Evolutionary conservation across 2,888 invertebrate genomes (phyloP).

Genomic region (Xiphydria camelus): DNA sequence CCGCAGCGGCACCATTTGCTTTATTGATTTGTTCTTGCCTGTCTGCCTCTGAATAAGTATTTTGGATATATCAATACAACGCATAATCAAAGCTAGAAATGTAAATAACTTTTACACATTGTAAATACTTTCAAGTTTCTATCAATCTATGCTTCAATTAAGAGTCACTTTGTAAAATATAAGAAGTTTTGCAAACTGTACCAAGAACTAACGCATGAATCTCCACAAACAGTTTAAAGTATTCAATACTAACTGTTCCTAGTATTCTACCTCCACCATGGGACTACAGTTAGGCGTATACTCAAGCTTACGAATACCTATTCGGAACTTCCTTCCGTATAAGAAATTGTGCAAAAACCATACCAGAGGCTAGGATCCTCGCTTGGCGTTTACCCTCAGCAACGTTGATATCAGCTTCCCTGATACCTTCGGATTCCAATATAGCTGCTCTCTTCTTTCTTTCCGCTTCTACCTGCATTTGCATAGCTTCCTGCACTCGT

Average conservation of each 20-base stretch:
- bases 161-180: too few species aligned
- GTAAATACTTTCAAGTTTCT: too few species aligned
- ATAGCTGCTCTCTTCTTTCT: conserved; percentile 94
- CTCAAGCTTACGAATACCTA: too few species aligned
- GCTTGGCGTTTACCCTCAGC: conserved; percentile 95
- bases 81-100: not conserved
- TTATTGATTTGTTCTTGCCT: conserved; percentile 93
- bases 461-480: conserved; percentile 99
- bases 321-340: too few species aligned
- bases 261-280: too few species aligned
- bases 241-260: too few species aligned
- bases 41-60: conserved; percentile 74
- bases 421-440: conserved; percentile 92
- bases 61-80: conserved; percentile 11
- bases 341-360: too few species aligned
- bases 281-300: too few species aligned
- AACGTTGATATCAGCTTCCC: conserved; percentile 93
- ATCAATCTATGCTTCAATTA: too few species aligned
- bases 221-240: too few species aligned
- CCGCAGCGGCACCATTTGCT: conserved; percentile 90
- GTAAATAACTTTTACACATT: not conserved
- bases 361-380: conserved; percentile 87
- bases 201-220: too few species aligned
- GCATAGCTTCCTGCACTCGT: conserved; percentile 98
- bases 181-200: too few species aligned